A percentile compares a stretch with the other conserved stretches of the same genome.
Evolutionary conservation across 1,140 invertebrate species (phyloP).

Genomic region (Trinorchestia longiramus): DNA sequence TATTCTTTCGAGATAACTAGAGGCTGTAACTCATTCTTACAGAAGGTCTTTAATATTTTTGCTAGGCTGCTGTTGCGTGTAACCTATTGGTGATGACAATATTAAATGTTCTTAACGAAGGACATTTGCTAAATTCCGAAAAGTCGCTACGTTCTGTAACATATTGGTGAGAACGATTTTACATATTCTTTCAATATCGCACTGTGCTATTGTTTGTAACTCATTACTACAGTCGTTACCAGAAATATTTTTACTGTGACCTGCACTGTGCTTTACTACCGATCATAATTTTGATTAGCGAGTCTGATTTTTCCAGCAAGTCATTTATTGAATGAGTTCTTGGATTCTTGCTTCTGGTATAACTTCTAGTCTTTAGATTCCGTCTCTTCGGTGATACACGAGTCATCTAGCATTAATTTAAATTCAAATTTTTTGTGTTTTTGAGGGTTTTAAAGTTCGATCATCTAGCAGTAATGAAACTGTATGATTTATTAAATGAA

Average conservation of each 20-base stretch:
- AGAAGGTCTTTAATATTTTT: neutral
- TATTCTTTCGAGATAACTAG: too few species aligned
- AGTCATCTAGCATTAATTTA: neutral
- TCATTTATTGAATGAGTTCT: neutral
- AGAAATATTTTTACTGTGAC: neutral
- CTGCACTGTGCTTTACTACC: neutral
- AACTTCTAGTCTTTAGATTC: neutral
- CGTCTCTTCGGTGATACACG: neutral
- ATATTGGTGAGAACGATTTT: neutral
- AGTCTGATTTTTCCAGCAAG: neutral
- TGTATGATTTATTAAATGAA: neutral
- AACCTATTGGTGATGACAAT: neutral
- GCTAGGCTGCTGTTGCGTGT: neutral
- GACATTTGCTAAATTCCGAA: too few species aligned
- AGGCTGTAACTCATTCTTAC: neutral
- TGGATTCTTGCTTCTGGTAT: neutral
- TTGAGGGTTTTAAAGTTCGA: neutral
- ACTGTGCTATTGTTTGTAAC: neutral
- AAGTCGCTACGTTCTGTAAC: too few species aligned
- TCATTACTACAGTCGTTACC: neutral
- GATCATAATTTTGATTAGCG: neutral
- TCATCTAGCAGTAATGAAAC: neutral
- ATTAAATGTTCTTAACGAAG: neutral
- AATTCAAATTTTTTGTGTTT: neutral
- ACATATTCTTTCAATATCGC: neutral